Evolutionary conservation across 2,113 vertebrate genomes (phyloP), one percentile per base, ranked within the genome.

Genomic region (Oenanthe oenanthe): DNA sequence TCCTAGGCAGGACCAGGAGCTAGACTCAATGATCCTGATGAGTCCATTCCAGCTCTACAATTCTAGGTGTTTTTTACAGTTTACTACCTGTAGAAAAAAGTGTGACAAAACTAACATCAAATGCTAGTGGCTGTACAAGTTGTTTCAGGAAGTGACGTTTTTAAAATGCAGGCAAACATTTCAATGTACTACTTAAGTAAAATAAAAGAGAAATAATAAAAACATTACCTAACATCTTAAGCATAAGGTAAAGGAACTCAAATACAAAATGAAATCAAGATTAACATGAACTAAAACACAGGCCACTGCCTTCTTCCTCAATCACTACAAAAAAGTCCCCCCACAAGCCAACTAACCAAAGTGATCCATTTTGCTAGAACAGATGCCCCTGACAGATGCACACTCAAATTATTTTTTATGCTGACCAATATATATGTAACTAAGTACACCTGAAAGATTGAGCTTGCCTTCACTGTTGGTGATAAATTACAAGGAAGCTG

Each of bases 261-360:
- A 68, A 76, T 18, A 36, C 14, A 72, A 32, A 28, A 62, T 5
- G 4, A 67, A 72, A 83, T 60, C 25, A 60, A 45, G 26, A 67
- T 26, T 43, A 75, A 71, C 10, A n/a, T 31, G 15, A 70, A 88
- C 51, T 19, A 50, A 75, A 82, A 53, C 3, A 61, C 0, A 84
- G 9, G 26, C 17, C 7, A 18, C 21, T 40, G 15, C 12, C 12
- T 16, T 3, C 17, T 26, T 10, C 11, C 17, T 28, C 26, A 40
- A 8, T 10, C n/a, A 17, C 0, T 0, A 28, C 7, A 18, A n/a
- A 45, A 71, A 57, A 31, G 10, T 40, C 4, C 1, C 10, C n/a
- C 21, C 11, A 38, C 4, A 78, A 66, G 31, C 9, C 24, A 93
- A 47, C 6, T 70, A 65, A 40, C 5, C 19, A 10, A 75, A 66